phyloP scores from a whole-genome alignment of 2,888 invertebrate species.

The Phengaris arion region DNA sequence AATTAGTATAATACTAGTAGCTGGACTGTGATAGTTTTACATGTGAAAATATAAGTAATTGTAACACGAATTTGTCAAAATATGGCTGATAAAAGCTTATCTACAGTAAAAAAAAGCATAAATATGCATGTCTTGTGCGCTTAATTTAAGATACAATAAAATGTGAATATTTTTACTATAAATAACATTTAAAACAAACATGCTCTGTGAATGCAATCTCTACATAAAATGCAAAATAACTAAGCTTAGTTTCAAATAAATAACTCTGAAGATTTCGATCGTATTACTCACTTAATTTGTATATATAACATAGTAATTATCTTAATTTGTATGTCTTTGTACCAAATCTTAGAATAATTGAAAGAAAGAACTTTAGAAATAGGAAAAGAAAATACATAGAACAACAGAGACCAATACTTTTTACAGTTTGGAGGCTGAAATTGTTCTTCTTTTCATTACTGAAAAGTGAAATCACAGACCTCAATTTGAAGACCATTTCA shows the following conservation, averaged over 20 bases:
- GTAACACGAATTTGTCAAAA: background rate
- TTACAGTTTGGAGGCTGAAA: conserved; percentile 52
- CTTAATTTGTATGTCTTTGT: conserved; percentile 77
- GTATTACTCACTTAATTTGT: conserved; percentile 58
- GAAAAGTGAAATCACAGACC: conserved; percentile 66
- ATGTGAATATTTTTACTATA: conserved; percentile 35
- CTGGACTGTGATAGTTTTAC: background rate
- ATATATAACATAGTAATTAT: conserved; percentile 68
- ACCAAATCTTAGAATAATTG: conserved; percentile 61
- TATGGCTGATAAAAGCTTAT: background rate
- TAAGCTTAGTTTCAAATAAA: conserved; percentile 64
- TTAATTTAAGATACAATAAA: conserved; percentile 14
- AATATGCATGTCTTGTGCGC: conserved; percentile 25
- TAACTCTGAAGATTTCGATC: conserved; percentile 51
- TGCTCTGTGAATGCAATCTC: conserved; percentile 59
- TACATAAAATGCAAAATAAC: conserved; percentile 67
- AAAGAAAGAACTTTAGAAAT: conserved; percentile 50
- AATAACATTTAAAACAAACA: conserved; percentile 57
- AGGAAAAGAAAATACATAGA: conserved; percentile 44
- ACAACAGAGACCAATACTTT: conserved; percentile 55
- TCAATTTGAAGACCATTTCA: conserved; percentile 56
- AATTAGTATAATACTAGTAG: background rate
- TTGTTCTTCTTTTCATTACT: conserved; percentile 58
- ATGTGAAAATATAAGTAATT: background rate
- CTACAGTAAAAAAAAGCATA: conserved; percentile 1